phyloP scores from a whole-genome alignment of 2,113 vertebrate genomes.

The Triplophysa tibetana region DNA sequence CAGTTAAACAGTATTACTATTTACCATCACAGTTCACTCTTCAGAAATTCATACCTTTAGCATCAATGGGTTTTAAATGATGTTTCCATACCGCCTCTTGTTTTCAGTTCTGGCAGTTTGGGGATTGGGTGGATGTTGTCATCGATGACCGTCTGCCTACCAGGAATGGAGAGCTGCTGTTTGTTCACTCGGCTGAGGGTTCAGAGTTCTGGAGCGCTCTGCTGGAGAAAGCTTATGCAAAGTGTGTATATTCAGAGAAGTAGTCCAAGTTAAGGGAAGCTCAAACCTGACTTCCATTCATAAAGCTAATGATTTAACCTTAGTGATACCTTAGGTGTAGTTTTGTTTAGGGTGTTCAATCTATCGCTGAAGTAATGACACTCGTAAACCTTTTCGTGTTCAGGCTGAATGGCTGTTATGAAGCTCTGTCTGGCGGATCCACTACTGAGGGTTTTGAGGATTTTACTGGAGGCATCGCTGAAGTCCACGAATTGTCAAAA shows the following conservation, averaged over 20 bases:
- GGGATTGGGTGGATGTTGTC: slow-evolving; percentile 72
- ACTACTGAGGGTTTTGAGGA: slow-evolving; percentile 80
- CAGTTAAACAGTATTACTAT: background rate
- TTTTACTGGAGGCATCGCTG: slow-evolving; percentile 76
- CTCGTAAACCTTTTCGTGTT: background rate
- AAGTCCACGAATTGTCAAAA: slow-evolving; percentile 72
- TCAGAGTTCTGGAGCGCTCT: slow-evolving; percentile 71
- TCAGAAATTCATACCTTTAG: background rate
- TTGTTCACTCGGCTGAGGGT: slow-evolving; percentile 51
- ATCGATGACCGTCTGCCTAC: slow-evolving; percentile 70
- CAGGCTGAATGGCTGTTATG: slow-evolving; percentile 79
- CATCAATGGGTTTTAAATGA: background rate
- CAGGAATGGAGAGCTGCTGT: slow-evolving; percentile 47
- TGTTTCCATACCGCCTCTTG: background rate
- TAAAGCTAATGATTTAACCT: too few relatives aligned
- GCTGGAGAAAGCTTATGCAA: slow-evolving; percentile 73
- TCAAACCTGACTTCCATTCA: too few relatives aligned
- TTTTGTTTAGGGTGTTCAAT: too few relatives aligned
- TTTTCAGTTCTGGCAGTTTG: slow-evolving; percentile 70
- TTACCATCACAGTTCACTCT: background rate
- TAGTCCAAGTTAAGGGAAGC: too few relatives aligned
- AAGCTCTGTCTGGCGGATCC: slow-evolving; percentile 76
- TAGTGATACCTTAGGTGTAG: too few relatives aligned
- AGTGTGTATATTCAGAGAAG: slow-evolving; percentile 24
- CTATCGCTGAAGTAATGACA: background rate